Evolutionary conservation across 2,888 invertebrate species (phyloP).

Genomic region (Clusia tigrina): DNA sequence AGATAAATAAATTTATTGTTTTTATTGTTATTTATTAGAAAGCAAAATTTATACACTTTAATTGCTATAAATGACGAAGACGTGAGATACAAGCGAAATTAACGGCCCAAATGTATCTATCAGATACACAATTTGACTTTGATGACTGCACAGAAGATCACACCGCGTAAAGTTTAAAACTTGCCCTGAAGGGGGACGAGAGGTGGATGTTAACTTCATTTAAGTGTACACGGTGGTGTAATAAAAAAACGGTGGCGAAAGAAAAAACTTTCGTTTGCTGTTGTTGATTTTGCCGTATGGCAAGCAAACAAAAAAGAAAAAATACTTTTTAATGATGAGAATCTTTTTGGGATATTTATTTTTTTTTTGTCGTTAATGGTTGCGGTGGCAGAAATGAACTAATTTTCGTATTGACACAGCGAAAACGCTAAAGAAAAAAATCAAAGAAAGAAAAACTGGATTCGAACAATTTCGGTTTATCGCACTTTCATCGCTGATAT

Average conservation of each 20-base stretch:
- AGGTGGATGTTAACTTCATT: too few species aligned
- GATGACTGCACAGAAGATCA: not conserved
- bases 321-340: not conserved
- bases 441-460: not conserved
- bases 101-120: not conserved
- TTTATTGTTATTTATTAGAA: not conserved
- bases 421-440: not conserved
- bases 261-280: not conserved
- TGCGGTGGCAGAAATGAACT: too few species aligned
- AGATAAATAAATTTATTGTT: too few species aligned
- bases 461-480: not conserved
- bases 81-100: not conserved
- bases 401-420: not conserved
- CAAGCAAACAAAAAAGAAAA: not conserved
- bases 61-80: not conserved
- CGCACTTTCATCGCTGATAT: conserved; percentile 2
- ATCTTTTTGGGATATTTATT: not conserved
- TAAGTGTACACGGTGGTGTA: too few species aligned
- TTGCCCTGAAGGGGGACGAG: not conserved
- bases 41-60: conserved; percentile 2
- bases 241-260: not conserved
- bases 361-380: not conserved
- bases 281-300: not conserved
- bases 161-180: not conserved
- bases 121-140: conserved; percentile 2